Evolutionary conservation across 2,888 invertebrate species (phyloP).

Genomic region (Venusia cambrica): DNA sequence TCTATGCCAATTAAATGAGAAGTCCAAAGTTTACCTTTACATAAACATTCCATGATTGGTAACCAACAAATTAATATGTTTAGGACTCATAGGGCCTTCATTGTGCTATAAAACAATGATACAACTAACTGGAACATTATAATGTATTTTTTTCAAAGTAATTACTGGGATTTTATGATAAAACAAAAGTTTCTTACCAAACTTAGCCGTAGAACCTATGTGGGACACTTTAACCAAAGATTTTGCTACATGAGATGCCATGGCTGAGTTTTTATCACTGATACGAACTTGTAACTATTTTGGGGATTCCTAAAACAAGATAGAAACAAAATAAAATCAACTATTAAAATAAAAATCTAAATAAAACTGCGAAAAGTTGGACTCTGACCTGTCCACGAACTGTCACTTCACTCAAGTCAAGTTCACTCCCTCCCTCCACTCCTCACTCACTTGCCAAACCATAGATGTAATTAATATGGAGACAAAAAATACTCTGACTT

Average conservation of each 20-base stretch:
- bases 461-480: no score
- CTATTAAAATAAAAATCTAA: conserved; percentile 43
- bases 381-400: conserved; percentile 64
- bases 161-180: conserved; percentile 10
- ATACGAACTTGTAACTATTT: conserved; percentile 33
- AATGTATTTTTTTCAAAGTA: not conserved
- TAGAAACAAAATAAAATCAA: conserved; percentile 33
- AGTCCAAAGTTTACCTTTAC: conserved; percentile 60
- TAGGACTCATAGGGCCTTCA: not conserved
- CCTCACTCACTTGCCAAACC: no score
- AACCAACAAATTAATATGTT: conserved; percentile 5
- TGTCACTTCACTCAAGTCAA: no score
- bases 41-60: conserved; percentile 11
- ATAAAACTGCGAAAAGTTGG: conserved; percentile 62
- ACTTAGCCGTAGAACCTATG: conserved; percentile 62
- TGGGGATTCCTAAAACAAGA: conserved; percentile 40
- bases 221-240: conserved; percentile 61
- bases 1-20: conserved; percentile 48
- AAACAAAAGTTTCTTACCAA: conserved; percentile 51
- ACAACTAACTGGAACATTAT: not conserved
- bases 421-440: no score
- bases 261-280: conserved; percentile 39
- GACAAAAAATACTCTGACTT: no score
- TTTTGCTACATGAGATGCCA: conserved; percentile 75
- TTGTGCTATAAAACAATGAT: not conserved